Evolutionary conservation across 1,140 invertebrate genomes (phyloP).

Genomic region (Aphelenchoides fujianensis): DNA sequence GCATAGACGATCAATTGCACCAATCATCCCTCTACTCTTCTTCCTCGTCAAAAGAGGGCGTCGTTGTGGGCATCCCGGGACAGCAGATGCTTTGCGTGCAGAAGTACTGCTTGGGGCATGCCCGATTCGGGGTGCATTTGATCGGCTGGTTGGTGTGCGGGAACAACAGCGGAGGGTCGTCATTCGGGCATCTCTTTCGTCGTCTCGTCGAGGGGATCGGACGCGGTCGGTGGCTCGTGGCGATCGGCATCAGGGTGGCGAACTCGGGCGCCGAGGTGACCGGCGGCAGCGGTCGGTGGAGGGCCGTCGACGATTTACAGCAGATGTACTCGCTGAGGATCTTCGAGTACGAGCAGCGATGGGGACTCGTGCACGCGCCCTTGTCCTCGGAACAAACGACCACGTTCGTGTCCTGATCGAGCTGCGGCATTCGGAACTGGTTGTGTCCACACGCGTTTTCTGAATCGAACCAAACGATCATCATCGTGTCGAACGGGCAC

Average conservation of each 20-base stretch:
- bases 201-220: background rate
- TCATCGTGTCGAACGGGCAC: background rate
- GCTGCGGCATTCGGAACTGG: conserved; percentile 30
- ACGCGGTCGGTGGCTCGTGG: background rate
- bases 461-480: conserved; percentile 26
- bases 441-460: conserved; percentile 29
- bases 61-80: conserved; percentile 22
- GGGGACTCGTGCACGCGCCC: conserved; percentile 18
- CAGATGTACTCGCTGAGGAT: conserved; percentile 48
- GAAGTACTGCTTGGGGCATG: conserved; percentile 40
- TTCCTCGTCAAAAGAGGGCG: conserved; percentile 4
- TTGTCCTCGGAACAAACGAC: conserved; percentile 25
- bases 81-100: conserved; percentile 45
- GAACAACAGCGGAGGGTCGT: conserved; percentile 40
- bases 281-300: conserved; percentile 14
- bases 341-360: conserved; percentile 43
- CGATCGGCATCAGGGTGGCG: conserved; percentile 14
- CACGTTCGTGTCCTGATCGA: conserved; percentile 21
- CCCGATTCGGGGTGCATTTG: conserved; percentile 29
- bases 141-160: conserved; percentile 45
- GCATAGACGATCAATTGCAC: no score
- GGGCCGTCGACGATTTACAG: conserved; percentile 33
- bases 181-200: conserved; percentile 46
- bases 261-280: background rate
- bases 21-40: no score